Percentiles rank a stretch among this genome's conserved stretches.
These are phyloP conservation scores for Capromys pilorides DNA, from an alignment of 2,797 vertebrate species.

Conservation along the genomic window DNA sequence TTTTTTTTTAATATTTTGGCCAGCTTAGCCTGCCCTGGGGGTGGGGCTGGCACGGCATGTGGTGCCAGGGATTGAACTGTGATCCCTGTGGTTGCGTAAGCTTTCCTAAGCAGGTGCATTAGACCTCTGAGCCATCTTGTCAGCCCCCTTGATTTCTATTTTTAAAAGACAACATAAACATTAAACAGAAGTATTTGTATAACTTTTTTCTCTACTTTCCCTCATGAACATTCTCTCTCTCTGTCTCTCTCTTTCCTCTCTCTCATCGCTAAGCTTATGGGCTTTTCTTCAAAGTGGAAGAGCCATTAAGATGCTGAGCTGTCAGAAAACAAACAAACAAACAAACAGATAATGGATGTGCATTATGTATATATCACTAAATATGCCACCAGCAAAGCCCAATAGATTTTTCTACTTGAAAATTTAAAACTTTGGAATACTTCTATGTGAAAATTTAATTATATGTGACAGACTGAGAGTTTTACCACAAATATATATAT, in stretches of 20 bases:
- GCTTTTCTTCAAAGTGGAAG: background rate
- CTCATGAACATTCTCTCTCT: background rate
- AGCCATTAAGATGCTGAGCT: background rate
- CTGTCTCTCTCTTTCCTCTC: too few relatives aligned
- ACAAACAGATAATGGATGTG: background rate
- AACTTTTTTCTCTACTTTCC: background rate
- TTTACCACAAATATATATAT: slow-evolving; percentile 4
- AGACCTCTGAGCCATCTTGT: too few relatives aligned
- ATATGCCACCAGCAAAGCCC: background rate
- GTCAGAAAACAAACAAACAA: background rate
- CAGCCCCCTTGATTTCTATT: background rate
- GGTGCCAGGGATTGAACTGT: too few relatives aligned
- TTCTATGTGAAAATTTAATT: slow-evolving; percentile 17
- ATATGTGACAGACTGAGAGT: background rate
- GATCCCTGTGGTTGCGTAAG: too few relatives aligned
- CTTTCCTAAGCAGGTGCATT: too few relatives aligned
- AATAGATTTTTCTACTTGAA: slow-evolving; percentile 22
- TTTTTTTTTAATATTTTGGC: too few relatives aligned
- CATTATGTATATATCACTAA: background rate
- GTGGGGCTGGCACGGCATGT: too few relatives aligned
- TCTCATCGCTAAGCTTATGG: background rate
- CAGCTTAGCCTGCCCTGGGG: too few relatives aligned
- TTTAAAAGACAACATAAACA: background rate
- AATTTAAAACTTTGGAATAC: slow-evolving; percentile 26
- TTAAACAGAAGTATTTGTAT: background rate